Base-by-base conservation (phyloP, 2,797 vertebrate genomes). In the Micropoecilia bifurca region DNA sequence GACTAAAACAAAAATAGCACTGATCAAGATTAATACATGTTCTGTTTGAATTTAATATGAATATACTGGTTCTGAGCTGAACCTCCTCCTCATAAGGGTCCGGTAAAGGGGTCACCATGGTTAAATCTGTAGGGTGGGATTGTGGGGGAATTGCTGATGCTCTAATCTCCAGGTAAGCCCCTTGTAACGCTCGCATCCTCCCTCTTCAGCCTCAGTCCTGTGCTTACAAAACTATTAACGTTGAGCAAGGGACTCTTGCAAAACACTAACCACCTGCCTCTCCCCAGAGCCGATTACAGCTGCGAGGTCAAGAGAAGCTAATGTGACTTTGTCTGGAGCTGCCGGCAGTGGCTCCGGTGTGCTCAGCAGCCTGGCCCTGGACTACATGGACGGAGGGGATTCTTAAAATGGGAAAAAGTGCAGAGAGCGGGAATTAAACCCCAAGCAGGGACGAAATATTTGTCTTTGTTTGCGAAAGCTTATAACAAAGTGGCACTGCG, bases 121-220 rank as follows among this genome's bases (percentile, higher is more conserved):
- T 80, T 76, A 85, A 82, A 86, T 91, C 80, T 79, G 48, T 72
- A 8, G 0, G 85, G 78, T 59, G 73, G 80, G 41, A 89, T 80
- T 87, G 81, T 71, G 79, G 81, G 78, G 78, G 85, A 88, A 90
- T 73, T 83, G 92, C 92, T 87, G 91, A 91, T 85, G 84, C 72
- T 88, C 81, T 93, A 93, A 92, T 91, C 91, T 92, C 79, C 82
- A 89, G 90, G 90, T 93, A 90, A 94, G 80, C 86, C 76, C 81
- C 81, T 81, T 89, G 87, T 85, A 91, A 87, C 59, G 12, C 79
- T 80, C 12, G 45, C 83, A 76, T 84, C 76, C 71, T 68, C 39
- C 68, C 85, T 85, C 88, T 73, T 85, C 84, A 81, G 80, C 83
- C 77, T 71, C 53, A 3, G 69, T 81, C 77, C 72, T 39, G 25